phyloP scores from a whole-genome alignment of 2,113 vertebrate species.

The Thryonomys swinderianus region DNA sequence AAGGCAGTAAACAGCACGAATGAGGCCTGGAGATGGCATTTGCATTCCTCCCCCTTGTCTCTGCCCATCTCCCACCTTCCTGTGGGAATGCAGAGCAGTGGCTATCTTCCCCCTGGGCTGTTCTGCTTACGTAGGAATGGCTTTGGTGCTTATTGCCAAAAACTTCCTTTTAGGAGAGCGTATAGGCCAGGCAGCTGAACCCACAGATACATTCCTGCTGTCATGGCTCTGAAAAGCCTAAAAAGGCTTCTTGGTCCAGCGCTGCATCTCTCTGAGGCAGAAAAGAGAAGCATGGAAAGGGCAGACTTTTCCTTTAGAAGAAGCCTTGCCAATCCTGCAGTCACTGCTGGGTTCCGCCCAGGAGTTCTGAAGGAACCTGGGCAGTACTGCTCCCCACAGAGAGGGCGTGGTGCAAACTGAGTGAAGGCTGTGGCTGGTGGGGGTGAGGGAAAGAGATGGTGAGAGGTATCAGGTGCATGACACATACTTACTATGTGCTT shows the following conservation, averaged over 20 bases:
- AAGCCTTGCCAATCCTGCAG: not conserved
- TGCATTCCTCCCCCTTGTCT: no score
- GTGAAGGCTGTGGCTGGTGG: not conserved
- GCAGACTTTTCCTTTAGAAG: not conserved
- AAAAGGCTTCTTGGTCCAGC: not conserved
- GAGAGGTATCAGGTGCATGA: accelerated
- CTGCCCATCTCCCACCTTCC: not conserved
- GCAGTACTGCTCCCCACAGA: not conserved
- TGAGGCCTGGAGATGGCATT: not conserved
- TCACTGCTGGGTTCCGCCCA: not conserved
- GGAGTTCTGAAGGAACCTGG: not conserved
- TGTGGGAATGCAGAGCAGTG: not conserved
- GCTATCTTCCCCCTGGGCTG: not conserved
- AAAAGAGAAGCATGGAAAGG: not conserved
- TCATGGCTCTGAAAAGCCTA: not conserved
- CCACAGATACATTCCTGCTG: not conserved
- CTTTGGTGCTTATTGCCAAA: not conserved
- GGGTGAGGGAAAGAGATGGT: no score
- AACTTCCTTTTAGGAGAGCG: not conserved
- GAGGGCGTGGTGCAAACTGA: accelerated
- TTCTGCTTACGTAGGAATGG: not conserved
- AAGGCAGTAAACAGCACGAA: not conserved
- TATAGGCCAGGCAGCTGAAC: not conserved
- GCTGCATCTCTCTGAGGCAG: not conserved
- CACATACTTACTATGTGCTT: accelerated